Conservation (phyloP, 1,140 invertebrate species). For the Drosophila trapezifrons region DNA sequence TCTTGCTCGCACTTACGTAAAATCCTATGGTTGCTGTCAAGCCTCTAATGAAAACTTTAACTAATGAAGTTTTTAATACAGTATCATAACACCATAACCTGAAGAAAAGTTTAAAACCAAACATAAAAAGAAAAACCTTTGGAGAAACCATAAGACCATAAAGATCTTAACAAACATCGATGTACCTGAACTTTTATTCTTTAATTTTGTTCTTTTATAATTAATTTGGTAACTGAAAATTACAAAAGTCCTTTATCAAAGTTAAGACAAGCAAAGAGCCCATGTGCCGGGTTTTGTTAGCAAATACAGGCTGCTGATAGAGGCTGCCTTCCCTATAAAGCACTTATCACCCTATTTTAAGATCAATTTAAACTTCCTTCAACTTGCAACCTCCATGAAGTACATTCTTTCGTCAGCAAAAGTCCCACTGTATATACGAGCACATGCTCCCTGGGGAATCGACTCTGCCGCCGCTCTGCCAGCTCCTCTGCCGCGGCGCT, state of each 20-base stretch:
- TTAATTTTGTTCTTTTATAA: not conserved
- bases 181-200: too few relatives aligned
- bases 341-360: not conserved
- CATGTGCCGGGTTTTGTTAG: not conserved
- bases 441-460: conserved; percentile 54
- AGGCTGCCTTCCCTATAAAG: not conserved
- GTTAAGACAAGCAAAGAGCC: not conserved
- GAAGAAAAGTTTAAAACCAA: too few relatives aligned
- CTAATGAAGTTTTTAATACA: too few relatives aligned
- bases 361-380: too few relatives aligned
- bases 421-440: conserved; percentile 16
- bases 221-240: not conserved
- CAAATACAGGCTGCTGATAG: accelerated
- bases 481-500: conserved; percentile 52
- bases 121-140: too few relatives aligned
- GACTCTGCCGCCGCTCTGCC: conserved; percentile 27
- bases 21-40: too few relatives aligned
- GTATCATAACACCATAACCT: too few relatives aligned
- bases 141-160: too few relatives aligned
- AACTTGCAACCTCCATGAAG: not conserved
- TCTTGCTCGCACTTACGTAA: too few relatives aligned
- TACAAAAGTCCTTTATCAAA: not conserved
- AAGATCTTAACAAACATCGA: too few relatives aligned
- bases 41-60: too few relatives aligned
- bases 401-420: not conserved